Evolutionary conservation across 2,113 vertebrate genomes (phyloP), one percentile per base, ranked within the genome.

Genomic region (Vidua chalybeata): DNA sequence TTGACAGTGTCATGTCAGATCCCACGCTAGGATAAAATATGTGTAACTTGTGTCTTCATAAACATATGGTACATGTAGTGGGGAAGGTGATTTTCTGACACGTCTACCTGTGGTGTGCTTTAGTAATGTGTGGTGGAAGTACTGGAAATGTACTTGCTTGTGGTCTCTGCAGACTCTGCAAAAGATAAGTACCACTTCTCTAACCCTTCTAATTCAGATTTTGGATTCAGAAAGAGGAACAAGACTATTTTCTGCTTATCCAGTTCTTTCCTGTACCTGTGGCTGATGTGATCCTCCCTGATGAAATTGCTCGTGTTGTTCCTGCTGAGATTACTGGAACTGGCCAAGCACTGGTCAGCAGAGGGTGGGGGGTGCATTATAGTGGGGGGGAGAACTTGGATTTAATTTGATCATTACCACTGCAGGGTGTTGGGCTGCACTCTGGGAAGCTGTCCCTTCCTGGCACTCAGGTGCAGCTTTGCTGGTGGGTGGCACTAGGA

Each of bases 71-170:
- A 86, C 2, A 1, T 72, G 82, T 91, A 86, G 59, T 4, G 11
- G 22, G 18, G 79, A 69, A 66, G 76, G 79, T 82, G 59, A 39
- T 41, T 85, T 76, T 91, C 69, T 93, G 83, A 87, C 83, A 84
- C 20, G 7, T 89, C 68, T 95, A 84, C 91, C 91, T 94, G 94
- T 3, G 2, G 18, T 81, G 48, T 37, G 63, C 75, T 46, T 76
- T 58, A 43, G 35, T 30, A 58, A 23, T 0, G 6, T 21, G 3
- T 52, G 26, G 30, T n/a, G 26, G 26, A 41, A 90, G 33, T 51
- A 46, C 15, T 13, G n/a, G 61, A 45, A 58, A 62, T 71, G 18
- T 21, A 52, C 45, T 77, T 48, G 67, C 31, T 88, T 72, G 23
- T 61, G 12, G 15, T 74, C 66, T 66, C 27, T 64, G 68, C 43